Conservation (phyloP, 2,113 vertebrate species). For the Sinocyclocheilus anshuiensis region DNA sequence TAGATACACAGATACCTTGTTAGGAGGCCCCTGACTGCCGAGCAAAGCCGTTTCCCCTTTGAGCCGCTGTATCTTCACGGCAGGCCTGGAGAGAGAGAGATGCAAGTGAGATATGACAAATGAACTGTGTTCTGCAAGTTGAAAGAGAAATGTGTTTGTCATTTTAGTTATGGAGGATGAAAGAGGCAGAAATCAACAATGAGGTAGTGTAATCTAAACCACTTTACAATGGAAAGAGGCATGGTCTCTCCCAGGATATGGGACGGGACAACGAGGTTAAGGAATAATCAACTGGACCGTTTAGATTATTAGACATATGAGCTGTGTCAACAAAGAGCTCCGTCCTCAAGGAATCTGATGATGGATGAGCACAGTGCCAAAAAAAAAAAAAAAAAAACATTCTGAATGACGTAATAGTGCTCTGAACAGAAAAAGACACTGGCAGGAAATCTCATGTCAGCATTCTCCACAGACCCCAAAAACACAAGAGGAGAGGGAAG, state of each 20-base stretch:
- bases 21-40: conserved; percentile 13
- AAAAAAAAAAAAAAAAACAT: conserved; percentile 6
- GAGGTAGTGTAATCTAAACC: conserved; percentile 64
- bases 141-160: conserved; percentile 69
- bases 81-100: conserved; percentile 52
- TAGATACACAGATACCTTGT: conserved; percentile 42
- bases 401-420: conserved; percentile 66
- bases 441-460: conserved; percentile 67
- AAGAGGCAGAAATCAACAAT: conserved; percentile 60
- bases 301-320: conserved; percentile 51
- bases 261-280: conserved; percentile 48
- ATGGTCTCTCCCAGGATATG: conserved; percentile 59
- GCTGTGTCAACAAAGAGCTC: conserved; percentile 52
- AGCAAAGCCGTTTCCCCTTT: conserved; percentile 35
- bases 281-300: conserved; percentile 54
- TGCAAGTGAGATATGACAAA: conserved; percentile 63
- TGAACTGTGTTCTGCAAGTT: conserved; percentile 55
- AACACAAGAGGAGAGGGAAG: conserved; percentile 39
- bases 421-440: conserved; percentile 60
- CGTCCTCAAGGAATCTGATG: conserved; percentile 56
- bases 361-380: conserved; percentile 66
- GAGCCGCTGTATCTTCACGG: conserved; percentile 36
- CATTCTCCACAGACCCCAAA: conserved; percentile 58
- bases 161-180: conserved; percentile 62
- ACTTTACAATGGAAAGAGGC: conserved; percentile 52